Evolutionary conservation across 2,113 vertebrate species (phyloP).

Genomic region (Ursus arctos): DNA sequence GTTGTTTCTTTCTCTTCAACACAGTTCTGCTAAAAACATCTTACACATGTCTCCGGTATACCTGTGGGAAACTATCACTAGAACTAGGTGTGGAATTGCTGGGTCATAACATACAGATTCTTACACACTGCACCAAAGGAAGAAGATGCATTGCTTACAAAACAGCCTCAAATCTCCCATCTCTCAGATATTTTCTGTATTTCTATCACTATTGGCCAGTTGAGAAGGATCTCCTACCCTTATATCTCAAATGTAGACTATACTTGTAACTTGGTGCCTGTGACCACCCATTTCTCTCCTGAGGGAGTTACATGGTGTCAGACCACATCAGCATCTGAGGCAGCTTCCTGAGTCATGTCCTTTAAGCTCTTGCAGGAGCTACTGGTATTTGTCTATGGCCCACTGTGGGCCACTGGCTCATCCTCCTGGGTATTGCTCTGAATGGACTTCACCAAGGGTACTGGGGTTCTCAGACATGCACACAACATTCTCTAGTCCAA

Average conservation of each 20-base stretch:
- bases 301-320: neutral
- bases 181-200: neutral
- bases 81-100: neutral
- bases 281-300: neutral
- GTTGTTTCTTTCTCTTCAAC: neutral
- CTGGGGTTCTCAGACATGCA: neutral
- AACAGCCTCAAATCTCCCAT: neutral
- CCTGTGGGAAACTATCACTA: neutral
- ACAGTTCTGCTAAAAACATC: neutral
- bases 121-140: neutral
- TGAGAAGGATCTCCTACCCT: neutral
- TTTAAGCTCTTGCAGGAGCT: neutral
- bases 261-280: neutral
- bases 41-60: neutral
- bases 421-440: neutral
- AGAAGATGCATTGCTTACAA: neutral
- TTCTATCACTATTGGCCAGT: neutral
- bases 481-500: neutral
- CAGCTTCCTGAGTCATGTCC: neutral
- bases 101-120: neutral
- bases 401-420: neutral
- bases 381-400: neutral
- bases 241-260: neutral
- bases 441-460: neutral
- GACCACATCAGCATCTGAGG: neutral